These are phyloP conservation scores for Hafferia zeledoni DNA, from an alignment of 2,797 vertebrate species.

Conservation along the genomic window DNA sequence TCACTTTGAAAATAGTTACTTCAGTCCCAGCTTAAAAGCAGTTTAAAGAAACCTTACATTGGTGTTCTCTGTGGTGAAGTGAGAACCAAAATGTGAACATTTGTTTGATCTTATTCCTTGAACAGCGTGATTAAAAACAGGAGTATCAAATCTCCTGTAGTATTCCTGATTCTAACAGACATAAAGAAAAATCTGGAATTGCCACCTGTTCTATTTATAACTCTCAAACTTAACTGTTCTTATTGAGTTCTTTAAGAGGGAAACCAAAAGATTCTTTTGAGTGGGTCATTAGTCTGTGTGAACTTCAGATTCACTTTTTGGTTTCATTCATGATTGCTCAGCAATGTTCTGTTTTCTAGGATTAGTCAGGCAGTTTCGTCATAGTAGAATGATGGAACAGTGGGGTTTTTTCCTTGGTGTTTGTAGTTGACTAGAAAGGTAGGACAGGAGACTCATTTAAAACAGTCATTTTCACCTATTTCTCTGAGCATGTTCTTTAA, in stretches of 20 bases:
- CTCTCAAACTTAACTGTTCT: background rate
- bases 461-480: background rate
- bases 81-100: background rate
- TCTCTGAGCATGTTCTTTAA: background rate
- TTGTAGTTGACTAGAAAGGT: background rate
- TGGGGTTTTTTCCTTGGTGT: fast-evolving
- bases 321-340: background rate
- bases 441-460: background rate
- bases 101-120: background rate
- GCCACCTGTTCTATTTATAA: background rate
- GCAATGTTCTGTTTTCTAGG: background rate
- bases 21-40: background rate
- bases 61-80: fast-evolving
- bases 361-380: background rate
- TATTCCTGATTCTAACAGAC: background rate
- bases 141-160: background rate
- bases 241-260: background rate
- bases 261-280: background rate
- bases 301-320: background rate
- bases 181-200: background rate
- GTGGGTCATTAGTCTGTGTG: background rate
- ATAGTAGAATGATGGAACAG: background rate
- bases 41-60: background rate
- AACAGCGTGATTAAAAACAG: background rate
- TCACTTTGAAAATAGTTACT: background rate